phyloP scores from a whole-genome alignment of 2,888 invertebrate genomes.

The Heliothis peltigera region DNA sequence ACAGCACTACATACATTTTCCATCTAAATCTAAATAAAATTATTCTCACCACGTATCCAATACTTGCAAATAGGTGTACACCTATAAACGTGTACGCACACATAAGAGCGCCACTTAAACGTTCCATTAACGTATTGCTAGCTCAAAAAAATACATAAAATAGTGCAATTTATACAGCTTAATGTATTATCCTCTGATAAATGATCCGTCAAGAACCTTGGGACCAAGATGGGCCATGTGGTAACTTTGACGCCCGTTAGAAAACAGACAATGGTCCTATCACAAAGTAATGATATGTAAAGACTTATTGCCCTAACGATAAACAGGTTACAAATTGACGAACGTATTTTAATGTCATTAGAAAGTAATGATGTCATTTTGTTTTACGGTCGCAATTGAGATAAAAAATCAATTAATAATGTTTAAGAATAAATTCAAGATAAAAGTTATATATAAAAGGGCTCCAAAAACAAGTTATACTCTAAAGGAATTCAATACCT shows the following conservation, averaged over 20 bases:
- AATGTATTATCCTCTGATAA: slow-evolving; percentile 40
- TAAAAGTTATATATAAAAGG: slow-evolving; percentile 21
- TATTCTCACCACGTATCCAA: slow-evolving; percentile 32
- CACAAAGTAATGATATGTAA: slow-evolving; percentile 1
- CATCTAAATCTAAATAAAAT: not conserved
- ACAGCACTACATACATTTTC: slow-evolving; percentile 4
- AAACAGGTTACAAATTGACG: slow-evolving; percentile 1
- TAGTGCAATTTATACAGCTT: slow-evolving; percentile 44
- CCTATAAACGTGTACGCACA: not conserved
- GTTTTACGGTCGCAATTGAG: slow-evolving; percentile 1
- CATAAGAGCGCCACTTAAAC: slow-evolving; percentile 32
- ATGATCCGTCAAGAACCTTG: slow-evolving; percentile 17
- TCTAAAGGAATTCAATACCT: not conserved
- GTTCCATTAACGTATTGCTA: slow-evolving; percentile 41
- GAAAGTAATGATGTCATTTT: slow-evolving; percentile 6
- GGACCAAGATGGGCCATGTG: slow-evolving; percentile 32
- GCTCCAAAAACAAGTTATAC: not conserved
- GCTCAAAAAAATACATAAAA: slow-evolving; percentile 22
- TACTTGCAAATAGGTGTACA: slow-evolving; percentile 29
- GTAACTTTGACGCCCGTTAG: slow-evolving; percentile 21
- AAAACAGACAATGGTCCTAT: slow-evolving; percentile 17
- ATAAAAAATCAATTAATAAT: slow-evolving; percentile 24
- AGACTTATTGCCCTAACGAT: not conserved
- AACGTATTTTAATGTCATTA: slow-evolving; percentile 25
- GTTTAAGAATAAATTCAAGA: not conserved